Conservation (phyloP, 2,888 invertebrate species). For the Gnatocerus cornutus region DNA sequence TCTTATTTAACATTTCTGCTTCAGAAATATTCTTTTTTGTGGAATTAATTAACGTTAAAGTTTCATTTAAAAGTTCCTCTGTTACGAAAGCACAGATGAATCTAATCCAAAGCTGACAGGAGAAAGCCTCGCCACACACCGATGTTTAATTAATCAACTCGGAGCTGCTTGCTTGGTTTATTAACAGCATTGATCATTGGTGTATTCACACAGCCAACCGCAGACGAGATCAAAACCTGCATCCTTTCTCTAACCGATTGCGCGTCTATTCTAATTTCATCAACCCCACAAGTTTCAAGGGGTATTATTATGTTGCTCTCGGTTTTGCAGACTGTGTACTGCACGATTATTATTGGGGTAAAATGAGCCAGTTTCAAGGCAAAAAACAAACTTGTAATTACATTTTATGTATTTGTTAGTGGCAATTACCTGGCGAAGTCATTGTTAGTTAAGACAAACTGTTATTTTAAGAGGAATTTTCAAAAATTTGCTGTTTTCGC, state of each 20-base stretch:
- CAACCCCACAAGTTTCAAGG: conserved; percentile 30
- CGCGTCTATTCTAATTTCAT: conserved; percentile 54
- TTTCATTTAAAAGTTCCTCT: conserved; percentile 50
- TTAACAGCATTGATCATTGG: conserved; percentile 72
- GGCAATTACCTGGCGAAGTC: too few species aligned
- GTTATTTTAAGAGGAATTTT: too few species aligned
- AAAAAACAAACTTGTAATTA: too few species aligned
- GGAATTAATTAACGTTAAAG: conserved; percentile 48
- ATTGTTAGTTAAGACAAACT: too few species aligned
- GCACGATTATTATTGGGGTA: too few species aligned
- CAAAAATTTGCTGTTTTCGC: too few species aligned
- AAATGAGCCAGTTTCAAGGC: too few species aligned
- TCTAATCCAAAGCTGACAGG: conserved; percentile 55
- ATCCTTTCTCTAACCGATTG: conserved; percentile 59
- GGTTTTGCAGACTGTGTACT: not conserved
- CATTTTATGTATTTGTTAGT: too few species aligned
- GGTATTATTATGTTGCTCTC: not conserved
- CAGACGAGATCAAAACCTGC: conserved; percentile 68
- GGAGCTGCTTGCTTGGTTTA: conserved; percentile 67
- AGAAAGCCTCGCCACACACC: conserved; percentile 68
- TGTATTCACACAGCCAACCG: conserved; percentile 69
- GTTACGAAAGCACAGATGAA: conserved; percentile 50
- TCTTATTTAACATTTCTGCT: not conserved
- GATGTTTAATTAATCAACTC: conserved; percentile 72
- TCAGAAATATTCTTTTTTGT: conserved; percentile 20